Evolutionary conservation across 1,140 invertebrate genomes (phyloP).

Genomic region (Vanessa tameamea): DNA sequence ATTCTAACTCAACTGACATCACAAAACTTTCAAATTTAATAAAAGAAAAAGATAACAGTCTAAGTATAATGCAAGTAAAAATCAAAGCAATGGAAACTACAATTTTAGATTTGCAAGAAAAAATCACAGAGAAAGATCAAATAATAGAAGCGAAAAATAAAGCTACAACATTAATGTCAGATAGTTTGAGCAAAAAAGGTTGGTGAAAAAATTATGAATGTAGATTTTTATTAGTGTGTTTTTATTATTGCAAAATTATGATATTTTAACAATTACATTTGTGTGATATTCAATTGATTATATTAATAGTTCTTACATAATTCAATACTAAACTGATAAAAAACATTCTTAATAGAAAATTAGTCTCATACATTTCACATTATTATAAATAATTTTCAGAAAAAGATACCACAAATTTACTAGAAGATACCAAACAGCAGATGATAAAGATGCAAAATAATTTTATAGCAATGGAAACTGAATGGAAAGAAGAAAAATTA

Average conservation of each 20-base stretch:
- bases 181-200: conserved; percentile 86
- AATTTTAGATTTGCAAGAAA: conserved; percentile 88
- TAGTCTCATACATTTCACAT: not conserved
- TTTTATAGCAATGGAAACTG: conserved; percentile 86
- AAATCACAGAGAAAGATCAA: conserved; percentile 91
- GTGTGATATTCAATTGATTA: no score
- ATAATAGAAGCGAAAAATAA: conserved; percentile 92
- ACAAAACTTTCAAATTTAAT: conserved; percentile 58
- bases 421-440: conserved; percentile 90
- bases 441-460: conserved; percentile 90
- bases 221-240: not conserved
- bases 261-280: no score
- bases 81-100: conserved; percentile 84
- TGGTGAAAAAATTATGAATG: conserved; percentile 17
- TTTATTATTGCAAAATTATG: no score
- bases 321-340: no score
- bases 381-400: conserved; percentile 54
- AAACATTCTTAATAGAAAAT: not conserved
- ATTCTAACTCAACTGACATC: conserved; percentile 50
- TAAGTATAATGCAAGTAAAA: conserved; percentile 78
- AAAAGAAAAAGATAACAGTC: conserved; percentile 72
- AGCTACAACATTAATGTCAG: conserved; percentile 89
- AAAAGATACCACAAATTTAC: conserved; percentile 85
- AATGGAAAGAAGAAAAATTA: conserved; percentile 86
- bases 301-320: no score